Base-by-base conservation (phyloP, 2,888 invertebrate genomes). In the Epistrophe grossulariae region DNA sequence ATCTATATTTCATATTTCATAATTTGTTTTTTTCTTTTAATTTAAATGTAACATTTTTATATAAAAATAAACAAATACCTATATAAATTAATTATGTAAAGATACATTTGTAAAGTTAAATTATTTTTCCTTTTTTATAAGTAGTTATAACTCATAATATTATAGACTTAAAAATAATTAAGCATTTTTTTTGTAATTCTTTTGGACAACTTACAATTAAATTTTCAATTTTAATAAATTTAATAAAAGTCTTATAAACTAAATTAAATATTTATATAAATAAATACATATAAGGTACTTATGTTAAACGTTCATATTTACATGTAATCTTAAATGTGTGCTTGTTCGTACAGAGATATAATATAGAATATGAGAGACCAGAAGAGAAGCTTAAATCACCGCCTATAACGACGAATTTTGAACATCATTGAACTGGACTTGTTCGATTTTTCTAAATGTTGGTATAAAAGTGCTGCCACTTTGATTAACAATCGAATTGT, bases 361-460 rank as follows among this genome's bases (percentile, higher is more conserved):
- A 66, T 13, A 24, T n/a, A n/a, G n/a, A n/a, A n/a, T n/a, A n/a
- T n/a, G 17, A 40, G 15, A 19, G 15, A n/a, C 24, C 13, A 8
- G 11, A 17, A 17, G 28, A 62, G 9, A 43, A 19, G 48, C 52
- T 35, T 35, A 24, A 11, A 45, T n/a, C n/a, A 60, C 72, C 55
- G 31, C 45, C 55, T 89, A 89, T 79, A 89, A 85, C 17, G 84
- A 88, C 31, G 89, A 89, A 74, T 89, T 89, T 64, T 89, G 89
- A 70, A 87, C 72, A 28, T 78, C 87, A 68, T 43, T 72, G 13
- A 83, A 91, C 72, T 92, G 92, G 78, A 90, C 91, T 88, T 92
- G 92, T 84, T 92, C 92, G 88, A 92, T 92, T 64, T 92, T 91
- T 57, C 92, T 90, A 79, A 92, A 92, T 43, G 92, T 92, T 71